A percentile compares a stretch with the other conserved stretches of the same genome.
phyloP scores from a whole-genome alignment of 2,113 vertebrate genomes.

The Rhipidura dahli region DNA sequence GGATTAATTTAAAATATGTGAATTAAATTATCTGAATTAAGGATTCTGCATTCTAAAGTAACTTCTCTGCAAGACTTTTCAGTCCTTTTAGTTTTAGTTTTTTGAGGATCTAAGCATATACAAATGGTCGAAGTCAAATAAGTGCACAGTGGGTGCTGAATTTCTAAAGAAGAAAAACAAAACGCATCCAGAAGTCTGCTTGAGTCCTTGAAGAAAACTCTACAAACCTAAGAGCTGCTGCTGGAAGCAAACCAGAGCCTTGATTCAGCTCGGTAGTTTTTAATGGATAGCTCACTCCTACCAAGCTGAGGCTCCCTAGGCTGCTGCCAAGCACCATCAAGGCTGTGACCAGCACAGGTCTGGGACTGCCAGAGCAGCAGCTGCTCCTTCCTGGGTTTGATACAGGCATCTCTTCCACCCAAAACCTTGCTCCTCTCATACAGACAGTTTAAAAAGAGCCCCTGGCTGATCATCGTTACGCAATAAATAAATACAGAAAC shows the following conservation, averaged over 20 bases:
- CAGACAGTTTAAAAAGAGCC: neutral
- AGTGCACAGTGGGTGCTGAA: rapidly evolving
- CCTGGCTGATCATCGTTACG: neutral
- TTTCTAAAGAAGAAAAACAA: neutral
- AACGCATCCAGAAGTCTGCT: neutral
- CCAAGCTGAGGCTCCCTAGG: neutral
- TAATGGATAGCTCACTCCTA: rapidly evolving
- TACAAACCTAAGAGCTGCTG: neutral
- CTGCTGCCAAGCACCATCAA: neutral
- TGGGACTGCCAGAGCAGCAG: neutral
- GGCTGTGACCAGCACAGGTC: neutral
- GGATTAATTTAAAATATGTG: neutral
- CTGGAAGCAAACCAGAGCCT: neutral
- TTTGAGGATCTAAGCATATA: neutral
- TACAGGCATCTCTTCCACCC: neutral
- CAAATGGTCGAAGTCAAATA: neutral
- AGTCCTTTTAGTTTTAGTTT: too few species aligned
- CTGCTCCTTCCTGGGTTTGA: neutral
- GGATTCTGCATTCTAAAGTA: neutral
- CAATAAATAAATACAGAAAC: neutral
- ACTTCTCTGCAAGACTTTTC: neutral
- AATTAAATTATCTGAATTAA: neutral
- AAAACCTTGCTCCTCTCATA: neutral
- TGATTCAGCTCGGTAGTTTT: neutral
- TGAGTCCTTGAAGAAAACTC: neutral